Percentiles rank a stretch among this genome's conserved stretches.
phyloP scores from a whole-genome alignment of 2,113 vertebrate genomes.

The Anguilla japonica region DNA sequence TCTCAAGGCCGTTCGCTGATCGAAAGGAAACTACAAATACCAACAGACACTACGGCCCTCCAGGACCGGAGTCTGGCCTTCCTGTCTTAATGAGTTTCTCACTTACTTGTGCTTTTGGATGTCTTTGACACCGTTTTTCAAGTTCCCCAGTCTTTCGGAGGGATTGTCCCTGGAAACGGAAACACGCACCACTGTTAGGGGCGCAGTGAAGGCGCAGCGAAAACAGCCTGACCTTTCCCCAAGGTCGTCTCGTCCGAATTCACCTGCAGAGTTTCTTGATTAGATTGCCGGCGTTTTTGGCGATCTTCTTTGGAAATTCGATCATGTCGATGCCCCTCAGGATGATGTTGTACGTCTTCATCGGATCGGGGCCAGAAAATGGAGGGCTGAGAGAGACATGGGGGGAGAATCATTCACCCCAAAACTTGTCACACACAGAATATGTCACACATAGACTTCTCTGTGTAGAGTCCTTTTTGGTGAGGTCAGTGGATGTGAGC shows the following conservation, averaged over 20 bases:
- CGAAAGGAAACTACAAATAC: too few relatives aligned
- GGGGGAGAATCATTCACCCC: neutral
- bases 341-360: conserved; percentile 99
- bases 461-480: neutral
- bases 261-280: conserved; percentile 99
- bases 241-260: conserved; percentile 27
- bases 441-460: neutral
- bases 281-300: conserved; percentile 99
- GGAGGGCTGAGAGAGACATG: conserved; percentile 77
- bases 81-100: neutral
- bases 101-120: conserved; percentile 99
- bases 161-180: conserved; percentile 87
- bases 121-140: conserved; percentile 99
- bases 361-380: conserved; percentile 98
- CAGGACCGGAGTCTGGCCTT: too few relatives aligned
- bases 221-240: neutral
- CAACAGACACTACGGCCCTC: too few relatives aligned
- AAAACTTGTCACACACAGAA: neutral
- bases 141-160: conserved; percentile 97
- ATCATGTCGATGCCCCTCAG: conserved; percentile 98
- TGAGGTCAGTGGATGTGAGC: neutral
- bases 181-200: neutral
- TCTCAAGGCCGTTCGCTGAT: too few relatives aligned
- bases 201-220: neutral
- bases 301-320: conserved; percentile 99